Base-by-base conservation (phyloP, 2,888 invertebrate genomes). In the Oconnorella tubifera region DNA sequence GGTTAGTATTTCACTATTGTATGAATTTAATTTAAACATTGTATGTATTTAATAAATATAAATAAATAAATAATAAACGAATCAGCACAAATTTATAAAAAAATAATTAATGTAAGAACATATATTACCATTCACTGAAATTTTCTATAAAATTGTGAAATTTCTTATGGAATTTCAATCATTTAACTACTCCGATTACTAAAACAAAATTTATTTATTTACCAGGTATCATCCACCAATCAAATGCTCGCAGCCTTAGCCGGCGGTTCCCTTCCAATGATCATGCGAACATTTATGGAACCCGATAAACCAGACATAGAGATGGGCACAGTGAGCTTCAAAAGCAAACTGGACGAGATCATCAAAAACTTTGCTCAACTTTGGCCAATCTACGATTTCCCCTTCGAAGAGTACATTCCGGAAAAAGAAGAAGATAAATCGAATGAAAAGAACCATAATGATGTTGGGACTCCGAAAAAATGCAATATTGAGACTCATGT, bases 281-380 rank as follows among this genome's bases (percentile, higher is more conserved):
- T 73, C 50, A 51, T 73, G 64, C 53, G 67, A 51, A 79, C 78
- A 56, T 78, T 80, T 40, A 69, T 80, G 64, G 76, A 76, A 32
- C 75, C 78, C 2, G 76, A 75, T 48, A 75, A 76, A 3, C 60
- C 60, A 31, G 78, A 76, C 49, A 73, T 79, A 1, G 78, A 77
- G 63, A 68, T 80, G 32, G 78, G 78, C 56, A 79, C 79, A 0
- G 72, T 80, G 27, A 78, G 78, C 63, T 80, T 80, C 69, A 78
- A 78, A 63, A 79, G 79, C 4, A 80, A 80, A 59, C 73, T 80
- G 49, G 80, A 80, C 63, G 80, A 80, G 66, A 78, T 78, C 63
- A 76, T 80, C 32, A 73, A 75, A 23, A 77, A 77, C 62, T 80
- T 77, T 66, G 74, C 74, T 56, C 80, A 80, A 67, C 73, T 74